Conservation (phyloP, 2,797 vertebrate species). For the Manis pentadactyla region DNA sequence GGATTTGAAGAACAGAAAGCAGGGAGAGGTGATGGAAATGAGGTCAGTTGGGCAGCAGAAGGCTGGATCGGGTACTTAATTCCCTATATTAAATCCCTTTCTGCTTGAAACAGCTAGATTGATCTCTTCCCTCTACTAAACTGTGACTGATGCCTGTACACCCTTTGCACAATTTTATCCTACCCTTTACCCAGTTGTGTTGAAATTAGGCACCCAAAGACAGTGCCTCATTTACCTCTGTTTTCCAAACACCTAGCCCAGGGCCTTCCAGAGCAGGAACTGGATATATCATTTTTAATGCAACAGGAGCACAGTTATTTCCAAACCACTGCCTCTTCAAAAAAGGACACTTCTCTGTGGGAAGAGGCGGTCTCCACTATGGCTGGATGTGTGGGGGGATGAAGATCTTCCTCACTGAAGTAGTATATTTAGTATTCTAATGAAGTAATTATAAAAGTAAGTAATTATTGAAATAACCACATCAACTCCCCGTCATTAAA, state of each 20-base stretch:
- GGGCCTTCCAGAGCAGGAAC: neutral
- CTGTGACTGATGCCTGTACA: neutral
- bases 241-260: neutral
- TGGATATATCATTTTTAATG: neutral
- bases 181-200: neutral
- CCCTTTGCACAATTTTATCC: neutral
- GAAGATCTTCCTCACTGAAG: constrained; percentile 80
- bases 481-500: constrained; percentile 91
- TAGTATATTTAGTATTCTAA: constrained; percentile 88
- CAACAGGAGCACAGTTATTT: neutral
- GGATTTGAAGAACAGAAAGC: neutral
- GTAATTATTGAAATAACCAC: constrained; percentile 91
- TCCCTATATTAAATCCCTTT: constrained; percentile 53
- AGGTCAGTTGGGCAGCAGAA: neutral
- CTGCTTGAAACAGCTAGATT: constrained; percentile 43
- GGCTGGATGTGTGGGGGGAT: constrained; percentile 66
- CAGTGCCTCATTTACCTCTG: neutral
- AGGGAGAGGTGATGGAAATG: neutral
- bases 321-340: neutral
- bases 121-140: neutral
- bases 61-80: neutral
- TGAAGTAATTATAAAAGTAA: constrained; percentile 92
- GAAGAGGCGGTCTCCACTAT: constrained; percentile 10
- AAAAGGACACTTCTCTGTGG: constrained; percentile 6
- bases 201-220: neutral